Evolutionary conservation across 2,113 vertebrate genomes (phyloP), one percentile per base, ranked within the genome.

Genomic region (Misgurnus mizolepis): DNA sequence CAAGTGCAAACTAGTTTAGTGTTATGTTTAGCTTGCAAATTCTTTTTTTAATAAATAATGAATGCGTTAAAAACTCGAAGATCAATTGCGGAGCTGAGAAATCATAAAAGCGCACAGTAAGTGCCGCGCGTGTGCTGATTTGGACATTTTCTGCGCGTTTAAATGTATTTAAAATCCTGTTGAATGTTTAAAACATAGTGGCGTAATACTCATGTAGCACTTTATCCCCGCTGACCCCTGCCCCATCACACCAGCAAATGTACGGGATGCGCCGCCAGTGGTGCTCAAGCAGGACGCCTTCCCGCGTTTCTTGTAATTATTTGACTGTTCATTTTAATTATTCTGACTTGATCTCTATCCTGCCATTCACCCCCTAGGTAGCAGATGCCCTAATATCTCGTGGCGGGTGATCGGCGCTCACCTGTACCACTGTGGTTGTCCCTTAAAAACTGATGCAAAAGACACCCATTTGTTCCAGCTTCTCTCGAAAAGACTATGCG

Each of bases 21-120:
- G 70, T 95, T 94, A 93, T 95, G 94, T 95, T 95, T 95, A 95
- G 94, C 93, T 95, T 95, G 94, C 95, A 95, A 95, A 95, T 94
- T 95, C 93, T 94, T 95, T 34, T 34, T 83, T 95, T 94, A 95
- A 95, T 95, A 96, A 96, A 95, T 95, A 95, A 95, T 95, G 93
- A 95, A 95, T 94, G 94, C 92, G 94, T 94, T 95, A 95, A 95
- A 86, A 96, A 95, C 92, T 89, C 85, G 89, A 86, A 94, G 94
- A 95, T 96, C 94, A 95, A 96, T 95, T 91, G 92, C 91, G n/a
- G 90, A 92, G 93, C 93, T 92, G 89, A 94, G 93, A 94, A 94
- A 94, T 94, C 91, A 94, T 95, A 91, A 93, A 93, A 90, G 90
- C 89, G 90, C n/a, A 85, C 79, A 90, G 91, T 93, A 92, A 94